Percentiles rank a stretch among this genome's conserved stretches.
These are phyloP conservation scores for Atopsyche davidsoni DNA, from an alignment of 1,140 invertebrate species.

Conservation along the genomic window DNA sequence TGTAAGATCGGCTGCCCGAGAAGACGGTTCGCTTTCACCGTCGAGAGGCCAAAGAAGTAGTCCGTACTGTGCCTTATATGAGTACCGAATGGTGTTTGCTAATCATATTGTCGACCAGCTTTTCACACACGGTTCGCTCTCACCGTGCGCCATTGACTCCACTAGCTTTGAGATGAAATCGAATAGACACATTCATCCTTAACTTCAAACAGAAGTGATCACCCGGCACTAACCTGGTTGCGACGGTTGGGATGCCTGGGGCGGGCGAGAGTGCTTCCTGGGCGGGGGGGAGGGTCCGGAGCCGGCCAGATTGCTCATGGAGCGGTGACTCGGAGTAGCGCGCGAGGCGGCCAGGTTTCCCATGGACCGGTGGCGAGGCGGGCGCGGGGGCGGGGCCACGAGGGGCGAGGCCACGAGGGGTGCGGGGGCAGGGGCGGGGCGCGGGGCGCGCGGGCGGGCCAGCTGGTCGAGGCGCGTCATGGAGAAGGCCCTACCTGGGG, in stretches of 20 bases:
- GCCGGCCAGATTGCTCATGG: slow-evolving; percentile 17
- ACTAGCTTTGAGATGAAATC: no score
- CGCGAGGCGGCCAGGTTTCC: slow-evolving; percentile 22
- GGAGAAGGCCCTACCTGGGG: slow-evolving; percentile 83
- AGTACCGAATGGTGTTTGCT: no score
- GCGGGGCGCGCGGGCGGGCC: slow-evolving; percentile 60
- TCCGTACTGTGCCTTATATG: no score
- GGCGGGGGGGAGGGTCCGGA: slow-evolving; percentile 19
- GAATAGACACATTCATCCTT: no score
- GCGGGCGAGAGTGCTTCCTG: slow-evolving; percentile 15
- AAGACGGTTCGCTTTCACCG: no score
- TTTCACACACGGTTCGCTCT: no score
- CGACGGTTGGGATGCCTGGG: background rate
- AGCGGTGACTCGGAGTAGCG: slow-evolving; percentile 25
- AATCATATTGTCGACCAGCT: no score
- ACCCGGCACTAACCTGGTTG: slow-evolving; percentile 7
- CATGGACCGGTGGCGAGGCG: slow-evolving; percentile 27
- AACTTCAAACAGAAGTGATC: no score
- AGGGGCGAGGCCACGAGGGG: slow-evolving; percentile 46
- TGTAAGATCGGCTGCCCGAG: no score
- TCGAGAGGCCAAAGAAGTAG: no score
- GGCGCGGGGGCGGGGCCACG: slow-evolving; percentile 38
- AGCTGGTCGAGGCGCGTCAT: slow-evolving; percentile 86
- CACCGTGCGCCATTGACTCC: no score
- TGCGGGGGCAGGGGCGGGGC: slow-evolving; percentile 42